Evolutionary conservation across 2,113 vertebrate genomes (phyloP).

Genomic region (Semnornis frantzii): DNA sequence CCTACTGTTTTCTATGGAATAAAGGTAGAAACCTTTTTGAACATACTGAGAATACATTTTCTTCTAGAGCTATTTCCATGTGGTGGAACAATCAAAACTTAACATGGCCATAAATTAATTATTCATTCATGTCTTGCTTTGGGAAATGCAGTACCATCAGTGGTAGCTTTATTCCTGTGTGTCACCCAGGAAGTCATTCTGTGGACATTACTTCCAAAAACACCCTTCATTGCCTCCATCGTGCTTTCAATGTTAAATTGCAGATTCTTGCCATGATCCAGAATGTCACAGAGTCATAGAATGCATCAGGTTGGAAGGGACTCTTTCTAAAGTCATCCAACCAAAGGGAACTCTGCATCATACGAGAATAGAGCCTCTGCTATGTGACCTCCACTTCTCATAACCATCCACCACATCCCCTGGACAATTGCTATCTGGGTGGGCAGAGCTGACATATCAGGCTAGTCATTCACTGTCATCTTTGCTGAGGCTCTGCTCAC

Average conservation of each 20-base stretch:
- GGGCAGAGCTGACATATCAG: too few species aligned
- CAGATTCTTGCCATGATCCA: background rate
- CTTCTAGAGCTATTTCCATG: background rate
- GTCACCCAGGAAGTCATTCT: background rate
- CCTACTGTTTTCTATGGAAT: background rate
- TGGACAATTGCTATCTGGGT: too few species aligned
- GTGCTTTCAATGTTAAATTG: background rate
- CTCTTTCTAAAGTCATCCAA: too few species aligned
- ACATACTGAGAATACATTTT: background rate
- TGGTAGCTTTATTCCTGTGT: background rate
- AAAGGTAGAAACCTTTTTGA: background rate
- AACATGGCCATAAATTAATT: background rate
- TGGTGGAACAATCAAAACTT: too few species aligned
- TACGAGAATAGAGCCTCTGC: background rate
- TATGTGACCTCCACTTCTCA: background rate
- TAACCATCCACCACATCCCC: too few species aligned
- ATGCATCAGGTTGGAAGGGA: too few species aligned
- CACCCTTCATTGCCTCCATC: fast-evolving
- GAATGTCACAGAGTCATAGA: too few species aligned
- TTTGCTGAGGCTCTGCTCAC: too few species aligned
- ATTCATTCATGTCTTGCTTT: background rate
- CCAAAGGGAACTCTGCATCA: too few species aligned
- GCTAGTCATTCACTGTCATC: too few species aligned
- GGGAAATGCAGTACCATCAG: background rate
- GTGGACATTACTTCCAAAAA: background rate